phyloP scores from a whole-genome alignment of 2,113 vertebrate genomes.

The Varanus salvator region DNA sequence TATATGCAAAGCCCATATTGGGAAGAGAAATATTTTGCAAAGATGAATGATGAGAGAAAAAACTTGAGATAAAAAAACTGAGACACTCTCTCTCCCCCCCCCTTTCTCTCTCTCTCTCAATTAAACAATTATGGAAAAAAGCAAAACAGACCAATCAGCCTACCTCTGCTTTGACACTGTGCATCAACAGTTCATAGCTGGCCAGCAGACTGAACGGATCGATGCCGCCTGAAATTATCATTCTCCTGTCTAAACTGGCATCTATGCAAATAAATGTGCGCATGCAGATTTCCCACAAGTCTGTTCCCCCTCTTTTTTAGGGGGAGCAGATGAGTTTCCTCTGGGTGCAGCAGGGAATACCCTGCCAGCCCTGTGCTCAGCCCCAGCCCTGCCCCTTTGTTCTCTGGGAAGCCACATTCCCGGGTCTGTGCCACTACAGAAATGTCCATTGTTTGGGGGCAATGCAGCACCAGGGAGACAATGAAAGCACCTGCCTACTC shows the following conservation, averaged over 20 bases:
- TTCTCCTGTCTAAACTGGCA: background rate
- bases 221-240: background rate
- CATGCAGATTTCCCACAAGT: background rate
- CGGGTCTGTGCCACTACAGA: background rate
- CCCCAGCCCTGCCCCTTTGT: too few species aligned
- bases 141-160: too few species aligned
- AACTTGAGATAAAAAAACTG: too few species aligned
- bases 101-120: too few species aligned
- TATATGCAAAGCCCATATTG: too few species aligned
- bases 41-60: too few species aligned
- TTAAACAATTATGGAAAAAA: too few species aligned
- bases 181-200: background rate
- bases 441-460: background rate
- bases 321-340: too few species aligned
- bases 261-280: background rate
- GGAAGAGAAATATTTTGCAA: too few species aligned
- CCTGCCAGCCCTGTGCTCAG: background rate
- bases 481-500: constrained; percentile 49
- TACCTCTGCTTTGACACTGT: background rate
- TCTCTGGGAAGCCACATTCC: background rate
- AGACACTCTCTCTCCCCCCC: too few species aligned
- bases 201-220: background rate
- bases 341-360: background rate
- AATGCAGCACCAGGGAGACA: constrained; percentile 39
- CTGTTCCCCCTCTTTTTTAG: too few species aligned